Conservation (phyloP, 1,140 invertebrate species). For the Pachyrhynchus sulphureomaculatus region DNA sequence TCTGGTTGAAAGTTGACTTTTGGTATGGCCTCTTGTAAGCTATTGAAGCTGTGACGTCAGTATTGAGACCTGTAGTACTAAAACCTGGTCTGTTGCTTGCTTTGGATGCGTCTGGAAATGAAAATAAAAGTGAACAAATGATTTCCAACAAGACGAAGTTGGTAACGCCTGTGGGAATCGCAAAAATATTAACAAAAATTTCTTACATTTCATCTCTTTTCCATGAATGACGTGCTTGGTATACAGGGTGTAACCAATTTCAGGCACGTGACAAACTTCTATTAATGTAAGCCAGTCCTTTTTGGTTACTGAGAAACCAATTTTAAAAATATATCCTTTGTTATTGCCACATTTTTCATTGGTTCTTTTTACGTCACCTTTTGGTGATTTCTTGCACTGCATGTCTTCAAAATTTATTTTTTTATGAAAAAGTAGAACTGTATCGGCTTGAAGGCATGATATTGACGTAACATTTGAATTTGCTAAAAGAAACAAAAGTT, state of each 20-base stretch:
- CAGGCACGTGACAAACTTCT: conserved; percentile 40
- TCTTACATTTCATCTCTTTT: conserved; percentile 42
- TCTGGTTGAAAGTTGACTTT: conserved; percentile 43
- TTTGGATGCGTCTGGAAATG: conserved; percentile 42
- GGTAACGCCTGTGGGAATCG: no score
- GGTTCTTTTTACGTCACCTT: conserved; percentile 34
- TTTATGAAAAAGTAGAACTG: conserved; percentile 29
- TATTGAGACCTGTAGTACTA: conserved; percentile 39
- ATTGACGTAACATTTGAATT: conserved; percentile 37
- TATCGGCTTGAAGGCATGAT: conserved; percentile 32
- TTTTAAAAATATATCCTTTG: conserved; percentile 34
- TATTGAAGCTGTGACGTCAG: conserved; percentile 24
- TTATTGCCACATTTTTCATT: conserved; percentile 31
- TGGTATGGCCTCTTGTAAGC: conserved; percentile 45
- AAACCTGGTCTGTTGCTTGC: conserved; percentile 43
- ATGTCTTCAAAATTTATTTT: conserved; percentile 31
- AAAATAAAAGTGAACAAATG: no score
- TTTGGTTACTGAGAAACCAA: conserved; percentile 37
- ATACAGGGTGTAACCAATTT: conserved; percentile 38
- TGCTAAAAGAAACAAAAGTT: conserved; percentile 17
- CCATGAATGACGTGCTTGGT: conserved; percentile 41
- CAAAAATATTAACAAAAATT: no score
- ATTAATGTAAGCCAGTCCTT: conserved; percentile 40
- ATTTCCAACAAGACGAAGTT: no score
- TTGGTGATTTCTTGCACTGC: conserved; percentile 37